Evolutionary conservation across 2,888 invertebrate genomes (phyloP), one percentile per base, ranked within the genome.

Genomic region (Acrobasis repandana): DNA sequence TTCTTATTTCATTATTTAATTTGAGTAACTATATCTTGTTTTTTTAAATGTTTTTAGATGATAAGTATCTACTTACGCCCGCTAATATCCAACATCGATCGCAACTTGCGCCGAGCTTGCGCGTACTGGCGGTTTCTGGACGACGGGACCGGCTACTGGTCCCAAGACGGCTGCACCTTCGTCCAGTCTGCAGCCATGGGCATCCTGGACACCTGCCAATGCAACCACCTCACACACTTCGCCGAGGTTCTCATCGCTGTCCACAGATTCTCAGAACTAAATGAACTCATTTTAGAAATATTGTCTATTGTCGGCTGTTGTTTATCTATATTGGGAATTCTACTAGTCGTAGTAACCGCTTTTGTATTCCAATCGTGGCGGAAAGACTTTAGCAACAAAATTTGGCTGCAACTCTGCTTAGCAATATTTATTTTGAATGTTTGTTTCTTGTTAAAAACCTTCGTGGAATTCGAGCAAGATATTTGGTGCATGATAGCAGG

Each of bases 401-500:
- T 92, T 52, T 73, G 90, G 66, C 61, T 90, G 6, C 83, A 90
- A 65, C 67, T 92, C 18, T 85, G 85, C 6, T 62, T 80, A 14
- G 81, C 88, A 0, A 84, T 88, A 46, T 66, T 81, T 0, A 64
- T 88, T 11, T 83, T 90, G 67, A 79, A 81, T 9, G 33, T 75
- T 20, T 66, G 74, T 56, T 74, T 82, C 56, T 63, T 67, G 18
- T 15, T 65, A 11, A 59, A 52, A 16, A 49, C 63, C 8, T 63
- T 60, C 48, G 48, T 51, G 1, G 34, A 60, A 14, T 65, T 67
- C 14, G 57, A 64, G 10, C 15, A 54, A 18, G 69, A 69, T 9
- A 65, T 80, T n/a, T 67, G 76, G 15, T 94, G 94, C 72, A 76
- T 86, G 54, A 67, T 85, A 4, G 77, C 93, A 8, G 94, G 94